Evolutionary conservation across 2,888 invertebrate species (phyloP).

Genomic region (Drosophila greeni): DNA sequence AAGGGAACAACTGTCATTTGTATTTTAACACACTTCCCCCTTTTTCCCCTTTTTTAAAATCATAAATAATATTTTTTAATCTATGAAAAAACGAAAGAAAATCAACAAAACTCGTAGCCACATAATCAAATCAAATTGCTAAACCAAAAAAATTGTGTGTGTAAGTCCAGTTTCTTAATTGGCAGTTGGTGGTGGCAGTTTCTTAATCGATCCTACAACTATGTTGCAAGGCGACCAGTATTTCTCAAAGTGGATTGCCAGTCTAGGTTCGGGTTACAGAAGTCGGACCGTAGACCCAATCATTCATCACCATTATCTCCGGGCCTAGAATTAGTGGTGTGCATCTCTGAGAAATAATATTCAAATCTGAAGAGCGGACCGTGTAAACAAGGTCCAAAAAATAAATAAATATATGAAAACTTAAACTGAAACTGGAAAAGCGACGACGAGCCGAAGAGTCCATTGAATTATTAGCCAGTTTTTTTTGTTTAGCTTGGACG

Average conservation of each 20-base stretch:
- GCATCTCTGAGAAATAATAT: slow-evolving; percentile 12
- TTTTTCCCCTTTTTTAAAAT: background rate
- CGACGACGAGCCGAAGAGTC: slow-evolving; percentile 13
- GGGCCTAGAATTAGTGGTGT: slow-evolving; percentile 12
- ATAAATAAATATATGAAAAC: slow-evolving; percentile 21
- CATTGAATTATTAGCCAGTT: slow-evolving; percentile 16
- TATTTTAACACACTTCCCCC: too few relatives aligned
- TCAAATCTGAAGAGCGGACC: slow-evolving; percentile 8
- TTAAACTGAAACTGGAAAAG: slow-evolving; percentile 35
- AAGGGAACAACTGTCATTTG: too few relatives aligned
- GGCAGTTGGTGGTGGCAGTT: slow-evolving; percentile 24
- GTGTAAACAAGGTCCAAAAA: slow-evolving; percentile 14
- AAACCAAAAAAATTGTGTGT: slow-evolving; percentile 5
- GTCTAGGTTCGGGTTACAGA: slow-evolving; percentile 5
- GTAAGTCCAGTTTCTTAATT: slow-evolving; percentile 22
- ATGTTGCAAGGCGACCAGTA: slow-evolving; percentile 14
- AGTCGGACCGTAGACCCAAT: slow-evolving; percentile 13
- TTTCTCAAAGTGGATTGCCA: slow-evolving; percentile 7
- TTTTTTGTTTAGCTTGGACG: slow-evolving; percentile 44
- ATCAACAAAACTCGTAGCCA: background rate
- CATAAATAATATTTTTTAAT: background rate
- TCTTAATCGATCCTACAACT: slow-evolving; percentile 15
- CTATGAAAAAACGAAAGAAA: background rate
- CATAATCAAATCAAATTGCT: background rate
- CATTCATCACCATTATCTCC: slow-evolving; percentile 25